Evolutionary conservation across 92 coral and sea anemone genomes (phyloP).

Genomic region (Diadumene lineata): DNA sequence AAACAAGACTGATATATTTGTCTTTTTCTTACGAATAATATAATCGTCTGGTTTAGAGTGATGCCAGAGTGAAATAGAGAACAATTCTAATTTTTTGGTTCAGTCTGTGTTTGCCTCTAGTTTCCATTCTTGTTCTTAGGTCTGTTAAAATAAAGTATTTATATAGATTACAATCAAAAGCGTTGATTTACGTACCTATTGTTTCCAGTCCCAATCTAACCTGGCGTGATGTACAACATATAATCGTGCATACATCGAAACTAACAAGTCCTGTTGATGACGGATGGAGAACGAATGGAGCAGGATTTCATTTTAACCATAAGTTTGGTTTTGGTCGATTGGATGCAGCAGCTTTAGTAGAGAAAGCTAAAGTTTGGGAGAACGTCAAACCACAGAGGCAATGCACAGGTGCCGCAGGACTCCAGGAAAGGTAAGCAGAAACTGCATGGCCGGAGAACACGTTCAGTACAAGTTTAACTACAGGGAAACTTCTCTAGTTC

Average conservation of each 20-base stretch:
- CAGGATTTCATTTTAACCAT: slow-evolving; percentile 91
- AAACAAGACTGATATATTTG: too few species aligned
- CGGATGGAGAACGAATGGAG: slow-evolving; percentile 97
- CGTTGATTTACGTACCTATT: too few species aligned
- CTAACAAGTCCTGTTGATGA: slow-evolving; percentile 99
- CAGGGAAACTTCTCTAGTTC: too few species aligned
- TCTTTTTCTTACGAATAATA: too few species aligned
- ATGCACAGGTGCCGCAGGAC: slow-evolving; percentile 85
- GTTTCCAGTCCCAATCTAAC: slow-evolving; percentile 59
- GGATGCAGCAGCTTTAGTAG: slow-evolving; percentile 94
- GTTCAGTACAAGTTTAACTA: too few species aligned
- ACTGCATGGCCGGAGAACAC: background rate
- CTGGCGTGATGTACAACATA: slow-evolving; percentile 97
- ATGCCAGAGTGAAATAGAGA: too few species aligned
- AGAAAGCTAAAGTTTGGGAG: slow-evolving; percentile 71
- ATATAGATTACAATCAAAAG: background rate
- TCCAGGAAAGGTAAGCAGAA: slow-evolving; percentile 72
- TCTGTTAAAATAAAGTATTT: background rate
- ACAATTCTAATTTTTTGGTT: too few species aligned
- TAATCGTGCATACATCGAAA: slow-evolving; percentile 86
- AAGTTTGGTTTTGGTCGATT: slow-evolving; percentile 97
- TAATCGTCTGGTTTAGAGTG: too few species aligned
- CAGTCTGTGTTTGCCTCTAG: too few species aligned
- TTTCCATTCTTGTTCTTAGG: too few species aligned
- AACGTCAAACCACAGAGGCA: slow-evolving; percentile 63